phyloP scores from a whole-genome alignment of 2,797 vertebrate species.

The Erithacus rubecula region DNA sequence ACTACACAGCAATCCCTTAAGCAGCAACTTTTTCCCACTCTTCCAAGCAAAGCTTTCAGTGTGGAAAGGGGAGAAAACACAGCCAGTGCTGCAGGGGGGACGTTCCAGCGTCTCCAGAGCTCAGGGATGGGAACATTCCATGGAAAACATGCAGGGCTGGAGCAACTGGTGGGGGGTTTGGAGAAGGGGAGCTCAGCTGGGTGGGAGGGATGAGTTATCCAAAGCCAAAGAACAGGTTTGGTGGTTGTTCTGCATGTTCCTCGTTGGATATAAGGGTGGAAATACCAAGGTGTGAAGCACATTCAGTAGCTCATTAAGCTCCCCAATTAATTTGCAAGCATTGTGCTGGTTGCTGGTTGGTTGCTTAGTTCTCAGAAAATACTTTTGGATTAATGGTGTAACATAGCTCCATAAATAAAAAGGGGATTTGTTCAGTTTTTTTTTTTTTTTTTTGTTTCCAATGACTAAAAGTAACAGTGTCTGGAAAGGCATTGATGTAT shows the following conservation, averaged over 20 bases:
- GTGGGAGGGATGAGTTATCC: background rate
- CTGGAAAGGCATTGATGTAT: conserved; percentile 83
- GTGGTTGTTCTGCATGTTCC: background rate
- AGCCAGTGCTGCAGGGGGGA: background rate
- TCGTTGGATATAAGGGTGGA: background rate
- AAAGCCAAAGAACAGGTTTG: background rate
- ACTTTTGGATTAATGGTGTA: background rate
- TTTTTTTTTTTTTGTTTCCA: background rate
- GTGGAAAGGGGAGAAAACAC: background rate
- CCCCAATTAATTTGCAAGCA: background rate
- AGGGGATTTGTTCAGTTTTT: background rate
- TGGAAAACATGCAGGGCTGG: background rate
- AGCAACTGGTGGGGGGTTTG: background rate
- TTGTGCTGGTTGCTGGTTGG: background rate
- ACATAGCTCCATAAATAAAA: conserved; percentile 52
- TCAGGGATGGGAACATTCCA: background rate
- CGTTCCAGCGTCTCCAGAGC: background rate
- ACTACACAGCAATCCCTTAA: background rate
- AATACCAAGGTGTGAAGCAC: background rate
- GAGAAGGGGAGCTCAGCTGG: background rate
- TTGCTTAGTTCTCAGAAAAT: background rate
- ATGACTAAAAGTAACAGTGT: conserved; percentile 50
- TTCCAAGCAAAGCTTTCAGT: background rate
- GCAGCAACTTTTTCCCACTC: background rate
- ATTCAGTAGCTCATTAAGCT: background rate